phyloP scores from a whole-genome alignment of 2,888 invertebrate genomes.

The Trissolcus japonicus region DNA sequence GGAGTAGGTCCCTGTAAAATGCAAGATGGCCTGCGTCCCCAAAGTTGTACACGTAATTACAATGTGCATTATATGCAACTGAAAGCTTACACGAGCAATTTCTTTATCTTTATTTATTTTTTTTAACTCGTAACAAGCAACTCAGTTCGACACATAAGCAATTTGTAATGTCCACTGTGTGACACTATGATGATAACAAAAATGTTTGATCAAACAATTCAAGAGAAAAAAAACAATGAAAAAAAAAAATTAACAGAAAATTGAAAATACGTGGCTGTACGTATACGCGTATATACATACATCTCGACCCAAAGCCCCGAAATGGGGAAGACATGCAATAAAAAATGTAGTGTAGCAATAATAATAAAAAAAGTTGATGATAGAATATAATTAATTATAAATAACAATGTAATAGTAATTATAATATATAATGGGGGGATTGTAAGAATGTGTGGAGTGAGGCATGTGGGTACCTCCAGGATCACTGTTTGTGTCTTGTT shows the following conservation, averaged over 20 bases:
- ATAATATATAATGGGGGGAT: slow-evolving; percentile 64
- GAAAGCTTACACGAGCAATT: slow-evolving; percentile 18
- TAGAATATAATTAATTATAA: slow-evolving; percentile 54
- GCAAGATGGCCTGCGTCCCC: slow-evolving; percentile 77
- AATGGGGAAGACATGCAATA: slow-evolving; percentile 75
- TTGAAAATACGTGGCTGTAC: slow-evolving; percentile 57
- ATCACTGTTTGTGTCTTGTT: slow-evolving; percentile 95
- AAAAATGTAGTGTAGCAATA: slow-evolving; percentile 70
- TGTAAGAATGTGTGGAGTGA: slow-evolving; percentile 75
- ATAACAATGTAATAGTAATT: slow-evolving; percentile 40
- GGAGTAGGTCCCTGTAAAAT: slow-evolving; percentile 77
- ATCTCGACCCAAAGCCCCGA: slow-evolving; percentile 72
- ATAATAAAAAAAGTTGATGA: slow-evolving; percentile 64
- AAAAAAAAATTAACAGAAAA: slow-evolving; percentile 11
- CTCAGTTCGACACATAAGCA: slow-evolving; percentile 45
- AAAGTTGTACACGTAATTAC: slow-evolving; percentile 73
- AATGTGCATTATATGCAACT: slow-evolving; percentile 54
- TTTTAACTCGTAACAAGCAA: slow-evolving; percentile 24
- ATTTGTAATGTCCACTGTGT: slow-evolving; percentile 50
- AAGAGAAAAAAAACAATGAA: slow-evolving; percentile 15
- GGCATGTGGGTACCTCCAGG: slow-evolving; percentile 88
- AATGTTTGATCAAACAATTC: slow-evolving; percentile 44
- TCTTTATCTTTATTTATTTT: background rate
- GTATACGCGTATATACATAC: slow-evolving; percentile 62
- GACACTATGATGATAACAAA: slow-evolving; percentile 54